These are phyloP conservation scores for Embidobia sp. DNA, from an alignment of 2,888 invertebrate genomes.

Conservation along the genomic window DNA sequence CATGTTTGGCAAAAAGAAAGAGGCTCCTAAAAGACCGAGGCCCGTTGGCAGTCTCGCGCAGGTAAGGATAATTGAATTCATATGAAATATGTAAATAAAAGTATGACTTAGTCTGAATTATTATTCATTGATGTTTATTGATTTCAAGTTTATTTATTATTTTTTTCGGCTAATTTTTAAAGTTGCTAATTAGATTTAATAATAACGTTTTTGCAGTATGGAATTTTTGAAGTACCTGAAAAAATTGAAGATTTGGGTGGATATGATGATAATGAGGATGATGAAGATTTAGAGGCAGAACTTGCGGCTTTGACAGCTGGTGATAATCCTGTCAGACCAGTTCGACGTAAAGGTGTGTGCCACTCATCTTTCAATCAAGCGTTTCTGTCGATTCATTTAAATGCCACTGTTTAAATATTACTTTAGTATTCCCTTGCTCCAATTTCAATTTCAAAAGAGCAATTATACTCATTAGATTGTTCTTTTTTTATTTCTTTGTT, in stretches of 20 bases:
- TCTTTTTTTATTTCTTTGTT: no score
- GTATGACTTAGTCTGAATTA: neutral
- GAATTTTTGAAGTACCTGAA: slow-evolving; percentile 88
- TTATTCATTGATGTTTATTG: no score
- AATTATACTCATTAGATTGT: no score
- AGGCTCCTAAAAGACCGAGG: slow-evolving; percentile 71
- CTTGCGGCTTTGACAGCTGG: slow-evolving; percentile 87
- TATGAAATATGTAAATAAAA: neutral
- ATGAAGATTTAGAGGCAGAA: slow-evolving; percentile 94
- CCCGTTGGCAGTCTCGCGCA: slow-evolving; percentile 75
- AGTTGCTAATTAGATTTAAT: no score
- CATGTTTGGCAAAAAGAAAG: slow-evolving; percentile 70
- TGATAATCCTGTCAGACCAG: slow-evolving; percentile 72
- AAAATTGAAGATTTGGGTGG: slow-evolving; percentile 84
- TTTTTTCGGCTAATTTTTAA: no score
- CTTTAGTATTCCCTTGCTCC: no score
- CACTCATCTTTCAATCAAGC: no score
- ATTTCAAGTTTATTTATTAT: no score
- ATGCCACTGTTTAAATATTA: no score
- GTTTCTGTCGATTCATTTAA: no score
- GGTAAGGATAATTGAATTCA: slow-evolving; percentile 66
- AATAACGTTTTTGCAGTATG: slow-evolving; percentile 84
- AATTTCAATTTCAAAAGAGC: no score
- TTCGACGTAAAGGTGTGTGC: slow-evolving; percentile 75
- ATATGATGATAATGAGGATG: slow-evolving; percentile 84